Base-by-base conservation (phyloP, 1,140 invertebrate genomes). In the Sycobia sp. region DNA sequence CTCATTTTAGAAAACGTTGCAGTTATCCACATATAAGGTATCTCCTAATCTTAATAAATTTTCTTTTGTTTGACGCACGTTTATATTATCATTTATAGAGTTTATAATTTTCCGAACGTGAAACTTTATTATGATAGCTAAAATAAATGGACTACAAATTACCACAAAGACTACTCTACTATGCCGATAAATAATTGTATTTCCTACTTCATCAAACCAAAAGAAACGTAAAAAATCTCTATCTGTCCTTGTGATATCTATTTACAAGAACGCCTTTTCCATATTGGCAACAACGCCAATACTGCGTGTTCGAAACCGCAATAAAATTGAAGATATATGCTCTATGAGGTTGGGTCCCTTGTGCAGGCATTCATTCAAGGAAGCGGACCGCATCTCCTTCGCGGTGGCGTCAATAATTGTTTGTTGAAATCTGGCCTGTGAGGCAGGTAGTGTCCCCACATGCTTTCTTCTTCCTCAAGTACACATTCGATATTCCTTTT, bases 281-380 rank as follows among this genome's bases (percentile, higher is more conserved):
- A n/a, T n/a, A n/a, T n/a, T n/a, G n/a, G n/a, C 9, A 7, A 46
- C 25, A 23, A 46, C 22, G 10, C 44, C 44, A 1, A 46, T 46
- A 4, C 3, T 25, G 3, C 14, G 10, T 46, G 2, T 25, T 10
- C 44, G 2, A 67, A 84, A 83, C 20, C 67, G 44, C 11, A 74
- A 20, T 18, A 83, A 50, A 36, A 78, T 55, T 4, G 66, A 23
- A 13, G 78, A 71, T 11, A 38, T n/a, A n/a, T n/a, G n/a, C n/a
- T n/a, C n/a, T n/a, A n/a, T n/a, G n/a, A n/a, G n/a, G n/a, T n/a
- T n/a, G n/a, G n/a, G n/a, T n/a, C n/a, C n/a, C n/a, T n/a, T n/a
- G n/a, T n/a, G n/a, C n/a, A n/a, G n/a, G n/a, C 62, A 70, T 11
- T 67, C 10, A 41, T 71, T 73, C 11, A 67, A 41, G 4, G 67